Conservation (phyloP, 2,113 vertebrate species). For the Siphamia tubifer region DNA sequence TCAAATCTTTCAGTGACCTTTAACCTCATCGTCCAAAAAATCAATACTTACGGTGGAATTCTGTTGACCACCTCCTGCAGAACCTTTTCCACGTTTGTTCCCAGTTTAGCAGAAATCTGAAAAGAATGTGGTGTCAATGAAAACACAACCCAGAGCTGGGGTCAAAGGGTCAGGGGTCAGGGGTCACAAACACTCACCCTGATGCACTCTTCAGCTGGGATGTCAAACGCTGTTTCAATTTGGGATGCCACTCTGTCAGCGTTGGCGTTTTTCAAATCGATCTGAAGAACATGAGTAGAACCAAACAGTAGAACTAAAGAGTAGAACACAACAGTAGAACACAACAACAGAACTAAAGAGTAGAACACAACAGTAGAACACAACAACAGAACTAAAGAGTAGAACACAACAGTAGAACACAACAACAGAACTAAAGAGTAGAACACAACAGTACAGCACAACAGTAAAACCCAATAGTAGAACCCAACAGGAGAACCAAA, state of each 20-base stretch:
- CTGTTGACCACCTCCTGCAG: constrained; percentile 88
- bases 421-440: too few species aligned
- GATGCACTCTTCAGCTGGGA: constrained; percentile 88
- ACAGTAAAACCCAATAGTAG: too few species aligned
- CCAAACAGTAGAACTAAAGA: too few species aligned
- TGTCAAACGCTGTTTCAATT: constrained; percentile 95
- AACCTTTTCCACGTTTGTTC: constrained; percentile 90
- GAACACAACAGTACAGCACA: too few species aligned
- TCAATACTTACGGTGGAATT: constrained; percentile 96
- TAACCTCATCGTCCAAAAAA: too few species aligned
- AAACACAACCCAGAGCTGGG: not conserved
- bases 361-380: too few species aligned
- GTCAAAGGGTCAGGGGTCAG: not conserved
- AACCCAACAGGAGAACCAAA: too few species aligned
- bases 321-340: too few species aligned
- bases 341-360: too few species aligned
- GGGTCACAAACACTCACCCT: constrained; percentile 78
- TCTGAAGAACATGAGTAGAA: constrained; percentile 84
- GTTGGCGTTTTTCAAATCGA: constrained; percentile 96
- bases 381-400: too few species aligned
- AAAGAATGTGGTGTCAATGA: not conserved
- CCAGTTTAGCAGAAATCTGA: constrained; percentile 96
- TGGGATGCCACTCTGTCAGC: constrained; percentile 91
- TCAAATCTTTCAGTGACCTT: too few species aligned
- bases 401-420: too few species aligned